Percentiles rank a stretch among this genome's conserved stretches.
Conservation (phyloP, 2,113 vertebrate species). For the Colaptes auratus region DNA sequence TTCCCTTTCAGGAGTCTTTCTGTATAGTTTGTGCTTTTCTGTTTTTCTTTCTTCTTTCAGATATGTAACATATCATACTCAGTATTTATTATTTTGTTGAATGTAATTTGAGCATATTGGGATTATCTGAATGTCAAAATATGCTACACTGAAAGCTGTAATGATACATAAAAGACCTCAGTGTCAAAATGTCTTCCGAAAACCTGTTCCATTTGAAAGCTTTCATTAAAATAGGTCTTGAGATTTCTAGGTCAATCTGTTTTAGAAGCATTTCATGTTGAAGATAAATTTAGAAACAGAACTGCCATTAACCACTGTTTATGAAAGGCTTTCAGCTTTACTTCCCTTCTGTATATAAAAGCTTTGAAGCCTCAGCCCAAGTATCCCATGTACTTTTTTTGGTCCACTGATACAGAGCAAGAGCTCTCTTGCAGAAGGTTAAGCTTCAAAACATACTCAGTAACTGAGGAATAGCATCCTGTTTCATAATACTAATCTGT, state of each 20-base stretch:
- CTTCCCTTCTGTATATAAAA: background rate
- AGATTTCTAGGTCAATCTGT: background rate
- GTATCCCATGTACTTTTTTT: background rate
- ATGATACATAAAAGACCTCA: background rate
- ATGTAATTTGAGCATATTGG: background rate
- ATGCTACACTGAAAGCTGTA: background rate
- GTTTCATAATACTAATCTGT: background rate
- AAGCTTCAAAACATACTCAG: background rate
- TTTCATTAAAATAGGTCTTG: background rate
- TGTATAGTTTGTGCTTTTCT: background rate
- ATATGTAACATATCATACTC: background rate
- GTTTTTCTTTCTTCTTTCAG: background rate
- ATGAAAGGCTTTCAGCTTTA: background rate
- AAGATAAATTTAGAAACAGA: background rate
- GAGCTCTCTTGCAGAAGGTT: background rate
- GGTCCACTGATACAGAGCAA: background rate
- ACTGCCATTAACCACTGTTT: background rate
- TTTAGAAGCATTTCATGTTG: background rate
- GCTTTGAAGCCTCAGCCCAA: background rate
- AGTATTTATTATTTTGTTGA: background rate
- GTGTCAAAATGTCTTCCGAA: background rate
- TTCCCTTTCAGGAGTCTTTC: background rate
- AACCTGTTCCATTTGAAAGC: background rate
- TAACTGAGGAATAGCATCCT: background rate
- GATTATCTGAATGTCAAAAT: background rate